Evolutionary conservation across 2,888 invertebrate genomes (phyloP).

Genomic region (Drosophila nr. perissopoda): DNA sequence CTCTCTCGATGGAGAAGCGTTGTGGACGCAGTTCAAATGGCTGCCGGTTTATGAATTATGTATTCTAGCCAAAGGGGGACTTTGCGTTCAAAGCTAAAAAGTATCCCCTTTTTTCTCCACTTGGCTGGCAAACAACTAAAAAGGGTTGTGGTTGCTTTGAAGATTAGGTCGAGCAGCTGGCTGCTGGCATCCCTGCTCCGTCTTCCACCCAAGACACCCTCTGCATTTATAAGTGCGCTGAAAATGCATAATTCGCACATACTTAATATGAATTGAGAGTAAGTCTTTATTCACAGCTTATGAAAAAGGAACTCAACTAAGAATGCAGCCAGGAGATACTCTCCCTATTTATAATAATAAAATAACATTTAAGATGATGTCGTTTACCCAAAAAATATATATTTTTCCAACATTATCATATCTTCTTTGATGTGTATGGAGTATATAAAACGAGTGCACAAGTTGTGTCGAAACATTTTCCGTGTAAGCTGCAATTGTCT

Average conservation of each 20-base stretch:
- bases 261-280: slow-evolving; percentile 39
- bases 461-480: neutral
- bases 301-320: neutral
- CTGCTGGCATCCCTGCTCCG: slow-evolving; percentile 6
- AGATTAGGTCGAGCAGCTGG: slow-evolving; percentile 50
- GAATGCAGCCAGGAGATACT: slow-evolving; percentile 10
- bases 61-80: slow-evolving; percentile 68
- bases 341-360: slow-evolving; percentile 8
- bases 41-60: slow-evolving; percentile 75
- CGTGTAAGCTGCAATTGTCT: neutral
- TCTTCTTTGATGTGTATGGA: neutral
- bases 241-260: slow-evolving; percentile 66
- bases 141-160: slow-evolving; percentile 73
- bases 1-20: slow-evolving; percentile 3
- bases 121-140: slow-evolving; percentile 38
- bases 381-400: neutral
- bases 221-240: slow-evolving; percentile 64
- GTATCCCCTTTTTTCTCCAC: slow-evolving; percentile 48
- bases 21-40: slow-evolving; percentile 55
- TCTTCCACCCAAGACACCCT: slow-evolving; percentile 15
- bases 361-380: neutral
- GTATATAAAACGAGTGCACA: neutral
- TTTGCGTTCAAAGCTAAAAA: slow-evolving; percentile 74
- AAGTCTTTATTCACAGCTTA: slow-evolving; percentile 52
- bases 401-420: neutral